Conservation (phyloP, 2,797 vertebrate species). For the Myotis planiceps region DNA sequence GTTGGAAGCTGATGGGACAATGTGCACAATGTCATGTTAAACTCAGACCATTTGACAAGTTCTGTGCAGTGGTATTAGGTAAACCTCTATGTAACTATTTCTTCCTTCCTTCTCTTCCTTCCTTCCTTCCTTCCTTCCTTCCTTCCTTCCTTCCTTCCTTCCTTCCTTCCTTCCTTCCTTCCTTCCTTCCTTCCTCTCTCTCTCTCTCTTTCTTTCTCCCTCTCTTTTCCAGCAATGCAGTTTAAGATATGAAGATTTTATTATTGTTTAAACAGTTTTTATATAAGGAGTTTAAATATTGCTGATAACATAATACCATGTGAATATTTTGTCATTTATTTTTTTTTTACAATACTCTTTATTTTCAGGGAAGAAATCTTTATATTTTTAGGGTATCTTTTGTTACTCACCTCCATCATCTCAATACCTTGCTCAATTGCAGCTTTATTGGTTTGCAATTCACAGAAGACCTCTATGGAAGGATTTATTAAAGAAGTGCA, state of each 20-base stretch:
- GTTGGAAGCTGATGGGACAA: neutral
- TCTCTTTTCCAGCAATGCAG: neutral
- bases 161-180: no score
- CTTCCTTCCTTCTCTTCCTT: no score
- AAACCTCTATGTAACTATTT: neutral
- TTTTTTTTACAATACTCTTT: neutral
- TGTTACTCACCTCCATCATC: neutral
- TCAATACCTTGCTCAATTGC: neutral
- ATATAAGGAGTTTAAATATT: neutral
- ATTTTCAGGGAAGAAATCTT: neutral
- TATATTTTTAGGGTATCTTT: slow-evolving; percentile 3
- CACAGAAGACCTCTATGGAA: neutral
- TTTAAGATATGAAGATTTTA: neutral
- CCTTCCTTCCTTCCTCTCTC: fast-evolving
- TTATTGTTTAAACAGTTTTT: neutral
- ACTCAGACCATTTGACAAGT: neutral
- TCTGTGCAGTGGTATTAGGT: neutral
- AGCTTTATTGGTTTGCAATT: neutral
- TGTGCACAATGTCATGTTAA: neutral
- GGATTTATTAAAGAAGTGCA: neutral
- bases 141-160: no score
- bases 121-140: no score
- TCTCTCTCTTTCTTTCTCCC: neutral
- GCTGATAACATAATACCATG: neutral
- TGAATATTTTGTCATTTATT: neutral